These are phyloP conservation scores for Clarias fuscus DNA, from an alignment of 2,797 vertebrate species.

Conservation along the genomic window DNA sequence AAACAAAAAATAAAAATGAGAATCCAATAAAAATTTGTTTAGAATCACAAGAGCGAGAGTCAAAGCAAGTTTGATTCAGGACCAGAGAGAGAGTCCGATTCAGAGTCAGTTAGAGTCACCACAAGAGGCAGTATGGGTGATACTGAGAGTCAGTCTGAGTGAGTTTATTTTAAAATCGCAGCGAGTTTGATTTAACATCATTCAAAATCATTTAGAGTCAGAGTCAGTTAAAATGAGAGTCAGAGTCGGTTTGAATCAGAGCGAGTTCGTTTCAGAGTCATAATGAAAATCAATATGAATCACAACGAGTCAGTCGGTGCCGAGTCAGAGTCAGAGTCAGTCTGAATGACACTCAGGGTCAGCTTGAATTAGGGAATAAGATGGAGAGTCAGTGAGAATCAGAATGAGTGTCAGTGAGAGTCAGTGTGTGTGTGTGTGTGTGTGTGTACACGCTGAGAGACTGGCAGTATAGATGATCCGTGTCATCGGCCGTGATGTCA, in stretches of 20 bases:
- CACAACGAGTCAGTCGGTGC: background rate
- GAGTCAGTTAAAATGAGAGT: background rate
- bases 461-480: background rate
- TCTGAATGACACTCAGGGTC: background rate
- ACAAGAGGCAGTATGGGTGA: too few species aligned
- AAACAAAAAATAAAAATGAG: too few species aligned
- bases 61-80: background rate
- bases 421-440: background rate
- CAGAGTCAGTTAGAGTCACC: background rate
- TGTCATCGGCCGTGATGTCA: conserved; percentile 33
- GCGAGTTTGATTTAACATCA: background rate
- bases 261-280: background rate
- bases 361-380: background rate
- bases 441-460: background rate
- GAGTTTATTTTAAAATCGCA: background rate
- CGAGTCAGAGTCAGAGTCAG: background rate
- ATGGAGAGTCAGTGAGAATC: background rate
- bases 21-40: too few species aligned
- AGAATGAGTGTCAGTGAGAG: background rate
- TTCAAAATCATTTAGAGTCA: background rate
- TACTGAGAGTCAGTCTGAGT: background rate
- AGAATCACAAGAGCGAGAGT: too few species aligned
- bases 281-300: background rate
- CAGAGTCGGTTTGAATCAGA: background rate
- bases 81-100: too few species aligned